A percentile compares a stretch with the other conserved stretches of the same genome.
phyloP scores from a whole-genome alignment of 2,113 vertebrate species.

The Orycteropus afer region DNA sequence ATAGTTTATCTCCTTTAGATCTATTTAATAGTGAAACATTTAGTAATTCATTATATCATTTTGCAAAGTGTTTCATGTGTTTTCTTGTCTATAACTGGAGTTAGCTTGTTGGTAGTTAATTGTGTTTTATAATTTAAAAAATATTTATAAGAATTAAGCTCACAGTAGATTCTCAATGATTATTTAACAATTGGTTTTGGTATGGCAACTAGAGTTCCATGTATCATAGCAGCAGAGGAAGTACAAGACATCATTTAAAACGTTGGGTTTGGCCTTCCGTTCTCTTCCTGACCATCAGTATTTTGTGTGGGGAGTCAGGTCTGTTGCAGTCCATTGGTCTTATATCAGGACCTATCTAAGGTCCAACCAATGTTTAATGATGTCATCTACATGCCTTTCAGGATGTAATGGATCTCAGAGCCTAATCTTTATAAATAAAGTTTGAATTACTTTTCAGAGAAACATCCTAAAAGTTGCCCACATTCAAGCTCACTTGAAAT shows the following conservation, averaged over 20 bases:
- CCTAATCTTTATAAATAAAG: neutral
- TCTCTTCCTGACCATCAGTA: neutral
- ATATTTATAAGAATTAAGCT: neutral
- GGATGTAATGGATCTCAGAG: neutral
- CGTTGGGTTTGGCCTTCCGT: neutral
- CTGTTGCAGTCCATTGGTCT: neutral
- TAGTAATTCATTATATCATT: neutral
- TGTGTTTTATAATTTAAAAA: neutral
- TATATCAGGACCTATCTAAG: neutral
- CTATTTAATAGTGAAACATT: neutral
- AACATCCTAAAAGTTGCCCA: neutral
- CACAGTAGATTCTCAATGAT: neutral
- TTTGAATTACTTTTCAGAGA: slow-evolving; percentile 16
- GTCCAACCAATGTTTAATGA: neutral
- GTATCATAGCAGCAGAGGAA: neutral
- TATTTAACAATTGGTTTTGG: neutral
- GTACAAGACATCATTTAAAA: neutral
- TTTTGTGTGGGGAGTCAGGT: neutral
- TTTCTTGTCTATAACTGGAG: neutral
- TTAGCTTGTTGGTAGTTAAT: neutral
- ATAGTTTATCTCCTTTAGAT: neutral
- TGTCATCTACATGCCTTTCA: neutral
- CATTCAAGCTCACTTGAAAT: neutral
- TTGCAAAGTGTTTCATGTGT: neutral
- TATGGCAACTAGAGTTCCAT: neutral